phyloP scores from a whole-genome alignment of 2,888 invertebrate genomes.

The Peribatodes rhomboidaria region DNA sequence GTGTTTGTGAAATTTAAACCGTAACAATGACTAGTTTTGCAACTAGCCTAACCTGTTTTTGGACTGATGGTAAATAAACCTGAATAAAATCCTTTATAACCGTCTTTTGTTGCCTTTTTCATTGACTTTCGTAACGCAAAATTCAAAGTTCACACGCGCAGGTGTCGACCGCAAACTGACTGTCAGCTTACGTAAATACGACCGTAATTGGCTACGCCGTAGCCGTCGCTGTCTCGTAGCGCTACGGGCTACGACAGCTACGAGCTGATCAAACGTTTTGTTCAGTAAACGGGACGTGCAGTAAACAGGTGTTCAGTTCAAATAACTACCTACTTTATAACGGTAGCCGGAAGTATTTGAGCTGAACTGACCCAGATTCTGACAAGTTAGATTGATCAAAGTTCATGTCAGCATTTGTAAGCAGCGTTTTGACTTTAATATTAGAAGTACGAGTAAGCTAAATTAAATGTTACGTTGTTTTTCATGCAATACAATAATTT shows the following conservation, averaged over 20 bases:
- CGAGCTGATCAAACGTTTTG: conserved; percentile 25
- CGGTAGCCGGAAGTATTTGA: neutral
- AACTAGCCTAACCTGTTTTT: too few relatives aligned
- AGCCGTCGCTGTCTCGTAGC: conserved; percentile 28
- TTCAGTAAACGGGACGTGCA: neutral
- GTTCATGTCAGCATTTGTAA: neutral
- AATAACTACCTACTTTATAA: neutral
- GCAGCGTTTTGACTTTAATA: neutral
- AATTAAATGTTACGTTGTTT: too few relatives aligned
- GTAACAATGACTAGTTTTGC: too few relatives aligned
- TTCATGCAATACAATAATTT: too few relatives aligned
- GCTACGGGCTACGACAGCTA: conserved; percentile 18
- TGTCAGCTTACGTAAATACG: conserved; percentile 29
- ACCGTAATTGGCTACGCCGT: conserved; percentile 33
- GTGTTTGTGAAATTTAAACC: too few relatives aligned
- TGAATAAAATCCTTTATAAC: too few relatives aligned
- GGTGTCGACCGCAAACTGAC: conserved; percentile 30
- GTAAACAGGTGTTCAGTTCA: neutral
- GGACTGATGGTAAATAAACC: too few relatives aligned
- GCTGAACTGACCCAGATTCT: neutral
- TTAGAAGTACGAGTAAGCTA: too few relatives aligned
- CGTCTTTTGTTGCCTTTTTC: neutral
- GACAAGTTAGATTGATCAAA: neutral
- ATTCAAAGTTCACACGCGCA: conserved; percentile 19
- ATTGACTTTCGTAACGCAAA: neutral